Base-by-base conservation (phyloP, 2,797 vertebrate species). In the Huso huso region DNA sequence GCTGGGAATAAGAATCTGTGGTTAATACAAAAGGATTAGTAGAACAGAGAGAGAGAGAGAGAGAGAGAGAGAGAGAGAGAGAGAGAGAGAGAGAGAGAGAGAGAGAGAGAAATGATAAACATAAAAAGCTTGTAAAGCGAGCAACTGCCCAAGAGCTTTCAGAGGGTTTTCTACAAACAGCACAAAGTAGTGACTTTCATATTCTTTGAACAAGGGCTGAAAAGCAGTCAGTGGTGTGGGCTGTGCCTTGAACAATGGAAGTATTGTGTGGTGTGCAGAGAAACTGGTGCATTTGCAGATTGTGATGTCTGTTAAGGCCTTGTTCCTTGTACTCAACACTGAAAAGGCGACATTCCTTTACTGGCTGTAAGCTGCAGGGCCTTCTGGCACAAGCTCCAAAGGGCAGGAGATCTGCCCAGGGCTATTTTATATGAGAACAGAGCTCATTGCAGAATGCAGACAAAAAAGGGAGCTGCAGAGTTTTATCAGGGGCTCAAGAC, bases 261-360 rank as follows among this genome's bases (percentile, higher is more conserved):
- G 51, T 77, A 73, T 88, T 90, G 87, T 91, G 70, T 66, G 67
- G 63, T 37, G 66, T 70, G 73, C 76, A 77, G 71, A 78, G 77
- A 81, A 82, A 70, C 79, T 76, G 76, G 75, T 75, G 76, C 74
- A 75, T 78, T 85, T 83, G 82, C 81, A 81, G 74, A 79, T 81
- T 78, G 66, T 74, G 79, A 77, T 79, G 77, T 79, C 78, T 79
- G 77, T 78, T 80, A 76, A 67, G 74, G 79, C 69, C 76, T 81
- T 82, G 82, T 86, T 79, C 71, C 87, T 86, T 87, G 81, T 87
- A 85, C 74, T 79, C 68, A 68, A 67, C 8, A 1, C 72, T 86
- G 84, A 82, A 87, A 85, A 80, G 83, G 78, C 6, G 11, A 71
- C 86, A 83, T 88, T 87, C 79, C 80, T 82, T 70, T 76, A 75